A percentile compares a stretch with the other conserved stretches of the same genome.
phyloP scores from a whole-genome alignment of 2,113 vertebrate genomes.

The Proterorhinus semilunaris region DNA sequence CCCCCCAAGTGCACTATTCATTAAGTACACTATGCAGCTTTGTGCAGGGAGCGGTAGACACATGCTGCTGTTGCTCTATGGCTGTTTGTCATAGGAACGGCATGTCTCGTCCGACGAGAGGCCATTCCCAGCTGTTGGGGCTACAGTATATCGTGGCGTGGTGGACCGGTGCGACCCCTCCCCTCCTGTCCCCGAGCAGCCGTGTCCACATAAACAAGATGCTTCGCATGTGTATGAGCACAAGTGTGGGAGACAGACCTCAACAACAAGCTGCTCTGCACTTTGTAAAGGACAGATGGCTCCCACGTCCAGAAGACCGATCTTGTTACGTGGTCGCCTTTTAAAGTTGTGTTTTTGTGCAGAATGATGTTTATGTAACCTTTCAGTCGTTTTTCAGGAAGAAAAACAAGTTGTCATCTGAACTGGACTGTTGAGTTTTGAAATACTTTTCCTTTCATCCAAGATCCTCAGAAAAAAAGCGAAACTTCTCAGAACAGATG shows the following conservation, averaged over 20 bases:
- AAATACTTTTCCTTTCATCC: too few relatives aligned
- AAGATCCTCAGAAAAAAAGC: too few relatives aligned
- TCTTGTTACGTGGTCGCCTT: neutral
- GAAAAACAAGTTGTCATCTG: too few relatives aligned
- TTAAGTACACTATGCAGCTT: slow-evolving; percentile 75
- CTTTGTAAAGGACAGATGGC: slow-evolving; percentile 7
- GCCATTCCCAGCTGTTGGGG: slow-evolving; percentile 87
- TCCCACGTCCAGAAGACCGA: neutral
- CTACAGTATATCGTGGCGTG: slow-evolving; percentile 82
- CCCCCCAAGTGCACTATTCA: slow-evolving; percentile 79
- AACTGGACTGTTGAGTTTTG: too few relatives aligned
- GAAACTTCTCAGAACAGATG: too few relatives aligned
- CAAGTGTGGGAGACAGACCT: slow-evolving; percentile 81
- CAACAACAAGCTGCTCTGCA: slow-evolving; percentile 64
- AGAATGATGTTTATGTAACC: too few relatives aligned
- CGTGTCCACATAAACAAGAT: slow-evolving; percentile 88
- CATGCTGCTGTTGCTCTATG: slow-evolving; percentile 84
- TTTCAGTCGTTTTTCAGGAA: too few relatives aligned
- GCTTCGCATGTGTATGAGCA: slow-evolving; percentile 81
- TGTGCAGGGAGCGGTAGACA: slow-evolving; percentile 73
- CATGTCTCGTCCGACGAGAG: slow-evolving; percentile 85
- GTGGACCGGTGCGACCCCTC: slow-evolving; percentile 76
- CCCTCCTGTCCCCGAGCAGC: slow-evolving; percentile 56
- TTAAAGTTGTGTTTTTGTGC: too few relatives aligned
- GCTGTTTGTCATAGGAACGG: slow-evolving; percentile 92